Evolutionary conservation across 1,140 invertebrate species (phyloP).

Genomic region (Dreissena polymorpha): DNA sequence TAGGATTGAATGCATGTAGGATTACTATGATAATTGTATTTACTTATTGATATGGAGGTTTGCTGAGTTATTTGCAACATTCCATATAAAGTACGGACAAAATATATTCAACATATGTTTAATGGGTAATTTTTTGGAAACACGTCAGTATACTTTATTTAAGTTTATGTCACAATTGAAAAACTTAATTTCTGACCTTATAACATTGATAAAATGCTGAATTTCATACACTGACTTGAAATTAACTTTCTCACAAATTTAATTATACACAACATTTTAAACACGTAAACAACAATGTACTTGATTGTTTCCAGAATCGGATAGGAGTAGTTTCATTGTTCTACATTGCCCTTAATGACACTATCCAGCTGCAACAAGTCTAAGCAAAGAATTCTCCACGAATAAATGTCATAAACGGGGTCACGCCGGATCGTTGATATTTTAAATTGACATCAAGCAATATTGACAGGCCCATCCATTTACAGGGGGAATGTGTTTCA

Average conservation of each 20-base stretch:
- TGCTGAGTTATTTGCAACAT: no score
- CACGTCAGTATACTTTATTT: no score
- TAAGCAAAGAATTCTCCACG: conserved; percentile 80
- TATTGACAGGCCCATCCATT: conserved; percentile 80
- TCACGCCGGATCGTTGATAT: conserved; percentile 88
- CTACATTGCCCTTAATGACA: conserved; percentile 80
- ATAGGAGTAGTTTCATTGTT: conserved; percentile 79
- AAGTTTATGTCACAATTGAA: background rate
- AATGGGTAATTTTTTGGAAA: no score
- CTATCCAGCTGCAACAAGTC: conserved; percentile 69
- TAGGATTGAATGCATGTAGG: no score
- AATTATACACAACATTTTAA: no score
- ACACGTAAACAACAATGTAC: background rate
- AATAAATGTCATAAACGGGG: conserved; percentile 87
- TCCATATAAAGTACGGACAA: no score
- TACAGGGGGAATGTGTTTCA: conserved; percentile 85
- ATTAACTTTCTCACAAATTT: background rate
- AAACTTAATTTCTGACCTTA: background rate
- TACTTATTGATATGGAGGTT: no score
- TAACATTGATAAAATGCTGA: background rate
- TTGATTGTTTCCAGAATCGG: conserved; percentile 61
- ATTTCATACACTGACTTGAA: no score
- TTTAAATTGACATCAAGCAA: conserved; percentile 86
- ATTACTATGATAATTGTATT: no score
- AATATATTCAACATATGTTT: no score